Percentiles rank a stretch among this genome's conserved stretches.
Evolutionary conservation across 2,888 invertebrate species (phyloP).

Genomic region (Hetaerina titia): DNA sequence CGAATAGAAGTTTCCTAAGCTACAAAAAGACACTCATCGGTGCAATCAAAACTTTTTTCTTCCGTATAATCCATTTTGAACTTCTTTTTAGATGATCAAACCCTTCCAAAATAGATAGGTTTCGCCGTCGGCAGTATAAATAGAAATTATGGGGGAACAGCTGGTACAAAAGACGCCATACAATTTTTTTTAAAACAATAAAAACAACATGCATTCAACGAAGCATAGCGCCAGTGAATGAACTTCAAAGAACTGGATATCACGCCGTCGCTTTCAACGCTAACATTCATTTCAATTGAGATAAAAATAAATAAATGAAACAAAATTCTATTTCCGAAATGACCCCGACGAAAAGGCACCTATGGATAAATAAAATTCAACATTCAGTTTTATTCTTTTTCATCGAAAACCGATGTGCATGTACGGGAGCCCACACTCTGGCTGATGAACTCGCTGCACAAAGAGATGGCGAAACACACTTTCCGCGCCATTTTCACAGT

Average conservation of each 20-base stretch:
- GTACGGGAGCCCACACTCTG: not conserved
- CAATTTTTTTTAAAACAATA: too few species aligned
- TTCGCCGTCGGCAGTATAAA: not conserved
- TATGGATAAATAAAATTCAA: not conserved
- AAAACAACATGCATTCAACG: not conserved
- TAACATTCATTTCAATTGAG: not conserved
- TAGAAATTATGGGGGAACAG: not conserved
- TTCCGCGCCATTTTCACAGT: not conserved
- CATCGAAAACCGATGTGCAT: constrained; percentile 20
- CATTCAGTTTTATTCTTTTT: not conserved
- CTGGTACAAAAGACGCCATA: not conserved
- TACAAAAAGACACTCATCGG: too few species aligned
- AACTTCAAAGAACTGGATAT: not conserved
- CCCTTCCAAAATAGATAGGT: too few species aligned
- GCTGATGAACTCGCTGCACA: not conserved
- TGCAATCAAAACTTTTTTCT: too few species aligned
- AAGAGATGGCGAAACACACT: not conserved
- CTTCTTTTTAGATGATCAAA: too few species aligned
- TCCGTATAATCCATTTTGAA: too few species aligned
- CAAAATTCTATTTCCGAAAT: not conserved
- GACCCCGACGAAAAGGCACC: not conserved
- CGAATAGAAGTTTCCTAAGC: too few species aligned
- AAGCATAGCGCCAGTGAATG: not conserved
- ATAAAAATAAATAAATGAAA: not conserved
- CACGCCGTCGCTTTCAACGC: not conserved